Evolutionary conservation across 2,113 vertebrate species (phyloP), one percentile per base, ranked within the genome.

Genomic region (Gadus macrocephalus): DNA sequence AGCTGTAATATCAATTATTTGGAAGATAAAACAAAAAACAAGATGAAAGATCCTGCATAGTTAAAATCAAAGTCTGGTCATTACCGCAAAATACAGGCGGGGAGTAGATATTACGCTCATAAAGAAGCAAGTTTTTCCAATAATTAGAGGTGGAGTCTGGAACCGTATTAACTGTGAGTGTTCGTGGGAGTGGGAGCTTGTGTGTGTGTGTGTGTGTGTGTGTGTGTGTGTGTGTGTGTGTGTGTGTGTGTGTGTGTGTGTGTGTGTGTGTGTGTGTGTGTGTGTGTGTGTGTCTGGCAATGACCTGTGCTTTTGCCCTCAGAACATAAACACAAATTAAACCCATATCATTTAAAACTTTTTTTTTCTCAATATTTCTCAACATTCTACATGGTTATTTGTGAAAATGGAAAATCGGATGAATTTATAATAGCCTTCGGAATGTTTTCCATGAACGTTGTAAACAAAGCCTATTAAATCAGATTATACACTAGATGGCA

Each of bases 111-210:
- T 76, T 69, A 61, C 55, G 22, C 17, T 63, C 64, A 89, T 86
- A 85, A 86, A 89, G 83, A 83, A 67, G 66, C 76, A 83, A 81
- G 85, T 86, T 25, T 89, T 85, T 89, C 74, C 73, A 60, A 78
- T 88, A 86, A 89, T 81, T 84, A 87, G 83, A 78, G 71, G 75
- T 84, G 58, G 53, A 58, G 35, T 66, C 64, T 77, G 71, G 75
- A 83, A 69, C 73, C 84, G 81, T 85, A 81, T 69, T 68, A 81
- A 82, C 75, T 75, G 72, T 74, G 78, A 81, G 62, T 22, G 74
- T 66, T 53, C 70, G 75, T 64, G 69, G 76, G 62, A 72, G 71
- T 49, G 42, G 9, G 42, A 20, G 20, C 20, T 20, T 49, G 42
- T 49, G 42, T 14, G 42, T 8, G 4, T 4, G 72, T 55, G 38